Percentiles rank a stretch among this genome's conserved stretches.
Conservation (phyloP, 2,113 vertebrate species). For the Monarcha castaneiventris region DNA sequence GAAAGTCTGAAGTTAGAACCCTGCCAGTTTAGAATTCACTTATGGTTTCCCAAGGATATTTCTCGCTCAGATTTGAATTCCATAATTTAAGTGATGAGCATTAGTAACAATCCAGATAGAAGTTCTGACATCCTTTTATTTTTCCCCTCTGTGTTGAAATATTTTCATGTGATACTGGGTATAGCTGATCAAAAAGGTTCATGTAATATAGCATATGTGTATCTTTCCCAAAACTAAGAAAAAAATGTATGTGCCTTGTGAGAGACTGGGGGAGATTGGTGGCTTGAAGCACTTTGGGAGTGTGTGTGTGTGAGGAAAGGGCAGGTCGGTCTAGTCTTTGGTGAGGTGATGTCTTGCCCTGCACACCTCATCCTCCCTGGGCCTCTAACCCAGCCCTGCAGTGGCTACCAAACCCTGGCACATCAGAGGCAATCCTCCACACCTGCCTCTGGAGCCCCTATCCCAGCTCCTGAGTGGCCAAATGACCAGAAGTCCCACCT, state of each 20-base stretch:
- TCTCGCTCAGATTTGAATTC: neutral
- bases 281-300: neutral
- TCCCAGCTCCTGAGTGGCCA: neutral
- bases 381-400: neutral
- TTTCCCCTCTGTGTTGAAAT: neutral
- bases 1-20: neutral
- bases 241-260: neutral
- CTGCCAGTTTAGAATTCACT: neutral
- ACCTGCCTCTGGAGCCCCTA: neutral
- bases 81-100: neutral
- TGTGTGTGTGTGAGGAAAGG: neutral
- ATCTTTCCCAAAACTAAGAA: neutral
- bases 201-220: neutral
- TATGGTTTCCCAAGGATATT: neutral
- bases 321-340: neutral
- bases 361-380: neutral
- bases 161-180: neutral
- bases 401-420: neutral
- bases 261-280: neutral
- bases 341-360: neutral
- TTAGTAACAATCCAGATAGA: neutral
- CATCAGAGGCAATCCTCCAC: neutral
- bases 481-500: neutral
- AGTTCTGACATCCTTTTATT: neutral
- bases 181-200: neutral